These are phyloP conservation scores for Salpingus planirostris DNA, from an alignment of 2,888 invertebrate genomes.

Conservation along the genomic window DNA sequence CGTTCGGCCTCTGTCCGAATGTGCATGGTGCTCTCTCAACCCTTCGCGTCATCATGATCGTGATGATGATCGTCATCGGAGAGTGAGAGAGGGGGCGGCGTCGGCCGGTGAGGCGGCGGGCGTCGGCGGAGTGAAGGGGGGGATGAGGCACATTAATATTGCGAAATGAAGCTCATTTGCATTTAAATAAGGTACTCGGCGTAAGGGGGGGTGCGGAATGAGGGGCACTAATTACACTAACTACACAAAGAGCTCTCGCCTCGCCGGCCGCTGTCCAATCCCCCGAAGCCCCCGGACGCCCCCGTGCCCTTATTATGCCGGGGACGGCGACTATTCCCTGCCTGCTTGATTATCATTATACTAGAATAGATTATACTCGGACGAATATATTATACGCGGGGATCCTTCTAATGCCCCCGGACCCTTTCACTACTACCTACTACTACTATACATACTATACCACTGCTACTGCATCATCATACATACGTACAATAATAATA, in stretches of 20 bases:
- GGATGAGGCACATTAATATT: slow-evolving; percentile 73
- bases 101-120: slow-evolving; percentile 23
- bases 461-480: too few species aligned
- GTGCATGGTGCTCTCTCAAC: slow-evolving; percentile 22
- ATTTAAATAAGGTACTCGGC: slow-evolving; percentile 69
- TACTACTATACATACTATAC: too few species aligned
- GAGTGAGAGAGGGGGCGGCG: slow-evolving; percentile 16
- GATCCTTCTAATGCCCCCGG: slow-evolving; percentile 2
- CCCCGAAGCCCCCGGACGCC: slow-evolving; percentile 19
- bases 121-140: too few species aligned
- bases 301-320: slow-evolving; percentile 33
- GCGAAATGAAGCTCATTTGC: slow-evolving; percentile 86
- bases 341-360: slow-evolving; percentile 40
- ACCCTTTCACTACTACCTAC: slow-evolving; percentile 1
- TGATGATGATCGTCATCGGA: too few species aligned
- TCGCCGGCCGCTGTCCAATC: slow-evolving; percentile 41
- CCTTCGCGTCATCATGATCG: too few species aligned
- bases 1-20: slow-evolving; percentile 25
- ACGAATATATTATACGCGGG: slow-evolving; percentile 26
- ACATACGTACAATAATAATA: too few species aligned
- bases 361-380: slow-evolving; percentile 40
- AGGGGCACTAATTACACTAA: slow-evolving; percentile 45
- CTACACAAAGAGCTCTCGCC: slow-evolving; percentile 46
- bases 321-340: slow-evolving; percentile 35
- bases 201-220: slow-evolving; percentile 27